These are phyloP conservation scores for Drosophila malerkotliana DNA, from an alignment of 1,140 invertebrate species.

Conservation along the genomic window DNA sequence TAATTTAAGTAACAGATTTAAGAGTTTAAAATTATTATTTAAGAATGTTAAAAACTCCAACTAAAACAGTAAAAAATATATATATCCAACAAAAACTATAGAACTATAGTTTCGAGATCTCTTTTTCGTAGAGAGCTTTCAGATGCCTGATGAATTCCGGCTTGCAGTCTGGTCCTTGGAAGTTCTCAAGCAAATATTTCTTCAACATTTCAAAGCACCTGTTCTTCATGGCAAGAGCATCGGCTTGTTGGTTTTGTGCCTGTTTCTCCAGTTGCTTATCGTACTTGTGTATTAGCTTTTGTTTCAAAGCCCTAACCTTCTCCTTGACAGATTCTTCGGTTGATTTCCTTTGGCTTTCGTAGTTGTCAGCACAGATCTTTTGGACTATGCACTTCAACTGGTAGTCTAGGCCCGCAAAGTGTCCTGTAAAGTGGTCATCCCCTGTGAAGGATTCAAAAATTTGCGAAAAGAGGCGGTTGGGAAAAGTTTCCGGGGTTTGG, in stretches of 20 bases:
- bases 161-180: background rate
- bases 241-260: constrained; percentile 2
- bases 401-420: constrained; percentile 35
- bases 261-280: constrained; percentile 14
- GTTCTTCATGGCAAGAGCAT: constrained; percentile 7
- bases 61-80: background rate
- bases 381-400: constrained; percentile 39
- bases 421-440: constrained; percentile 33
- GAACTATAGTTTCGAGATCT: constrained; percentile 7
- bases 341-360: constrained; percentile 4
- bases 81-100: background rate
- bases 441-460: constrained; percentile 33
- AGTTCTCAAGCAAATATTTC: constrained; percentile 12
- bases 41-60: background rate
- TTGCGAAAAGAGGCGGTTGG: constrained; percentile 29
- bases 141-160: constrained; percentile 46
- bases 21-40: background rate
- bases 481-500: constrained; percentile 41
- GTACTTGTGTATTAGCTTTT: constrained; percentile 40
- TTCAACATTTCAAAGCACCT: constrained; percentile 49
- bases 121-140: constrained; percentile 33
- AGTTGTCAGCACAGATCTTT: constrained; percentile 3
- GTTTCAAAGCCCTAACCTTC: constrained; percentile 20
- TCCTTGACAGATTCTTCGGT: background rate
- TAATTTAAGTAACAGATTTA: background rate